A percentile compares a stretch with the other conserved stretches of the same genome.
These are phyloP conservation scores for Conger conger DNA, from an alignment of 2,113 vertebrate genomes.

Conservation along the genomic window DNA sequence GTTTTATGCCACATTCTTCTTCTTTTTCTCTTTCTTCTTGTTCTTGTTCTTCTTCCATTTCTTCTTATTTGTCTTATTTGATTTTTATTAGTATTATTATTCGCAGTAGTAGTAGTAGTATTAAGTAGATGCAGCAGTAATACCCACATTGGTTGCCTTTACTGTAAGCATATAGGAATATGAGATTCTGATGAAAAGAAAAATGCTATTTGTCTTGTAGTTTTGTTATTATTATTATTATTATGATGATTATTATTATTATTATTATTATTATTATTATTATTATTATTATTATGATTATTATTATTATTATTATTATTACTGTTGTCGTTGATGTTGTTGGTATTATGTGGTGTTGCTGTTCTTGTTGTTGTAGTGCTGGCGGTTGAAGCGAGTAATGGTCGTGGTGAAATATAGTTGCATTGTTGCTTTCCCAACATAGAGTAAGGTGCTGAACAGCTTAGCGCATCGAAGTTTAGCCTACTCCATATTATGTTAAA, in stretches of 20 bases:
- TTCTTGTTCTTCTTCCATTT: too few species aligned
- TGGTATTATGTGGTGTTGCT: not conserved
- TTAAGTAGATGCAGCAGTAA: not conserved
- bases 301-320: not conserved
- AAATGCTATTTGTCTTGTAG: too few species aligned
- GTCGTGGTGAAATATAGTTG: not conserved
- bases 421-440: not conserved
- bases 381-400: not conserved
- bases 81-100: too few species aligned
- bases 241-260: not conserved
- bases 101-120: not conserved
- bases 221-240: not conserved
- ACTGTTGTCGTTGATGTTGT: not conserved
- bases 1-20: not conserved
- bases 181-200: too few species aligned
- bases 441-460: not conserved
- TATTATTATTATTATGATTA: slow-evolving; percentile 1
- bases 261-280: slow-evolving; percentile 1
- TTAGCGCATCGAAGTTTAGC: not conserved
- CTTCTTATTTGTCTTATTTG: too few species aligned
- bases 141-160: not conserved
- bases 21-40: too few species aligned
- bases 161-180: too few species aligned
- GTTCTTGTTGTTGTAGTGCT: not conserved
- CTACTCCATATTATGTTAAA: too few species aligned